Conservation (phyloP, 1,140 invertebrate species). For the Rhopalosiphum padi region DNA sequence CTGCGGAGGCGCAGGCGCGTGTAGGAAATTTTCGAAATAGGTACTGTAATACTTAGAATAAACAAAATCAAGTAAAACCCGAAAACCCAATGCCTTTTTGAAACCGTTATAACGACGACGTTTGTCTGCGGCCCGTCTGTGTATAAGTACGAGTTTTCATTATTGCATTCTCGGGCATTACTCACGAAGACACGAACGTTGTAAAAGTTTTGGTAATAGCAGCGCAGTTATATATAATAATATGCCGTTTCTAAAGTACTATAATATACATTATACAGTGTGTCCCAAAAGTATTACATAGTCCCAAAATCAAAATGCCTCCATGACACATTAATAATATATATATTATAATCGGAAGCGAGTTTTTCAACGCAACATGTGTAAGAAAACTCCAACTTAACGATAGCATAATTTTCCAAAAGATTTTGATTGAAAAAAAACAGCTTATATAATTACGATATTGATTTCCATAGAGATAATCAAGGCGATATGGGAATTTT, state of each 20-base stretch:
- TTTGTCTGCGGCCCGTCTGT: background rate
- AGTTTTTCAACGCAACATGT: background rate
- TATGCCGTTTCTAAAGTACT: background rate
- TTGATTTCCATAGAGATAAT: background rate
- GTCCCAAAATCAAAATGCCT: too few relatives aligned
- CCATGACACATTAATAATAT: background rate
- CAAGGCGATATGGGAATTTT: background rate
- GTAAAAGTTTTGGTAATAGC: background rate
- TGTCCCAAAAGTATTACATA: background rate
- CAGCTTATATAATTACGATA: background rate
- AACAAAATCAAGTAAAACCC: background rate
- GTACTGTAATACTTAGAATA: background rate
- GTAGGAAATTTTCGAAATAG: background rate
- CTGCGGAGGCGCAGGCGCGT: background rate
- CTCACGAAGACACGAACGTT: conserved; percentile 6
- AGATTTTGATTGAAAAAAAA: background rate
- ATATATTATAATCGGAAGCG: background rate
- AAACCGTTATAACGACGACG: background rate
- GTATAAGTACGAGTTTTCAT: background rate
- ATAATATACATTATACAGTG: background rate
- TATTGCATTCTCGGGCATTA: background rate
- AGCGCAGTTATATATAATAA: background rate
- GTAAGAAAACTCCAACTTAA: background rate
- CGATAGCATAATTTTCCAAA: too few relatives aligned
- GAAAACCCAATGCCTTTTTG: background rate